These are phyloP conservation scores for Colostygia pectinataria DNA, from an alignment of 2,888 invertebrate genomes.

Conservation along the genomic window DNA sequence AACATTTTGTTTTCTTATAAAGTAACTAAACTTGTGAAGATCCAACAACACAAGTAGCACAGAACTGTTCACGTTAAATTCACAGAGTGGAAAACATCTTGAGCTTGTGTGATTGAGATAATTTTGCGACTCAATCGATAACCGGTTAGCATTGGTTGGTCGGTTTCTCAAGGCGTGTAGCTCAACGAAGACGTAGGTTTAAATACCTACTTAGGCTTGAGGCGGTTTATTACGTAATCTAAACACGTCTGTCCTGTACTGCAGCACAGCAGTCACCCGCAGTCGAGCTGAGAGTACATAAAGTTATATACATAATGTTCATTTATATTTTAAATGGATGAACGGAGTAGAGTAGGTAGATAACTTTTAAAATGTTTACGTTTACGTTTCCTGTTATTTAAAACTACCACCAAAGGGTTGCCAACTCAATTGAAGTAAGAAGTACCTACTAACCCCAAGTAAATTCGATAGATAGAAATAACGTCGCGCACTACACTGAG, in stretches of 20 bases:
- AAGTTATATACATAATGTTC: neutral
- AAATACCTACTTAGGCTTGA: neutral
- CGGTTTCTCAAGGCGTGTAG: slow-evolving; percentile 3
- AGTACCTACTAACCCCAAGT: too few species aligned
- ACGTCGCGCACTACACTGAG: too few species aligned
- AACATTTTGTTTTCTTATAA: slow-evolving; percentile 3
- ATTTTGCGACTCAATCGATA: slow-evolving; percentile 11
- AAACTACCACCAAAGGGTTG: too few species aligned
- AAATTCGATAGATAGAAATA: too few species aligned
- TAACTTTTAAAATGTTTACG: too few species aligned
- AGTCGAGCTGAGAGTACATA: neutral
- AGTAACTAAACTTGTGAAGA: neutral
- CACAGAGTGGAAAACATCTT: slow-evolving; percentile 16
- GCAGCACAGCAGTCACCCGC: too few species aligned
- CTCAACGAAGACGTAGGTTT: neutral
- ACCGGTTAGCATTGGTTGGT: slow-evolving; percentile 16
- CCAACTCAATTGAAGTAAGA: too few species aligned
- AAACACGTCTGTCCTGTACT: neutral
- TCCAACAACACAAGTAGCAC: slow-evolving; percentile 11
- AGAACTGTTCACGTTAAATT: slow-evolving; percentile 1
- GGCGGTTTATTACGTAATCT: neutral
- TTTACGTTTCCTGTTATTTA: too few species aligned
- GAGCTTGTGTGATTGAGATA: slow-evolving; percentile 10
- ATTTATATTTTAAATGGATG: too few species aligned
- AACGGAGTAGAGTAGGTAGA: too few species aligned